These are phyloP conservation scores for Chrosomus eos DNA, from an alignment of 2,797 vertebrate genomes.

Conservation along the genomic window DNA sequence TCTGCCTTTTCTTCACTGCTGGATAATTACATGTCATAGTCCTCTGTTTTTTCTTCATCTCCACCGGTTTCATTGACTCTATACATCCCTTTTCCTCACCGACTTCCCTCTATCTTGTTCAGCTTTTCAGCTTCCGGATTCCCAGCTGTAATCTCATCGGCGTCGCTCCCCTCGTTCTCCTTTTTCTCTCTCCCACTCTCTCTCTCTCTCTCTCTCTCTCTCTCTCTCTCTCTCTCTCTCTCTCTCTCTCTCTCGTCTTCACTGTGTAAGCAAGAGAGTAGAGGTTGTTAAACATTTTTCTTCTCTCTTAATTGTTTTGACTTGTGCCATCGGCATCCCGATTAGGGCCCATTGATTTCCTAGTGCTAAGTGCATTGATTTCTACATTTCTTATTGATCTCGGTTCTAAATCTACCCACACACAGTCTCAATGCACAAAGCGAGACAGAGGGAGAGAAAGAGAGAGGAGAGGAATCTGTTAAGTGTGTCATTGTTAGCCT, in stretches of 20 bases:
- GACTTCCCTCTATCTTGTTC: conserved; percentile 29
- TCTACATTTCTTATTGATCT: conserved; percentile 98
- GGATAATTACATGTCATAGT: conserved; percentile 24
- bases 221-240: neutral
- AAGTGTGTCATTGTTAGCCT: conserved; percentile 49
- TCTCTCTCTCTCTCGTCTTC: conserved; percentile 48
- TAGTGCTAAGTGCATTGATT: conserved; percentile 97
- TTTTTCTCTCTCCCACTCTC: neutral
- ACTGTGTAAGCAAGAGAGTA: conserved; percentile 79
- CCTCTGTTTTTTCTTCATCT: conserved; percentile 31
- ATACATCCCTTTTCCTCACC: conserved; percentile 18
- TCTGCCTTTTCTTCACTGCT: conserved; percentile 45
- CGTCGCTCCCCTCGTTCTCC: neutral
- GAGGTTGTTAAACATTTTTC: conserved; percentile 91
- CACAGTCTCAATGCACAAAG: conserved; percentile 67
- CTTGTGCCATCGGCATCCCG: conserved; percentile 96
- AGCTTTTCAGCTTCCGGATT: conserved; percentile 42
- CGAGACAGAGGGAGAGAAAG: conserved; percentile 47
- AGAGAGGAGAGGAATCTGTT: conserved; percentile 46
- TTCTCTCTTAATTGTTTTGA: conserved; percentile 98
- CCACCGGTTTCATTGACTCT: conserved; percentile 10
- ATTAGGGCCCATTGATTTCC: conserved; percentile 97
- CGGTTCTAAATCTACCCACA: conserved; percentile 91
- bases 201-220: conserved; percentile 26
- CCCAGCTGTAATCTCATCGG: conserved; percentile 51